These are phyloP conservation scores for Umimayanthus chanpuru DNA, from an alignment of 92 coral and sea anemone species.

Conservation along the genomic window DNA sequence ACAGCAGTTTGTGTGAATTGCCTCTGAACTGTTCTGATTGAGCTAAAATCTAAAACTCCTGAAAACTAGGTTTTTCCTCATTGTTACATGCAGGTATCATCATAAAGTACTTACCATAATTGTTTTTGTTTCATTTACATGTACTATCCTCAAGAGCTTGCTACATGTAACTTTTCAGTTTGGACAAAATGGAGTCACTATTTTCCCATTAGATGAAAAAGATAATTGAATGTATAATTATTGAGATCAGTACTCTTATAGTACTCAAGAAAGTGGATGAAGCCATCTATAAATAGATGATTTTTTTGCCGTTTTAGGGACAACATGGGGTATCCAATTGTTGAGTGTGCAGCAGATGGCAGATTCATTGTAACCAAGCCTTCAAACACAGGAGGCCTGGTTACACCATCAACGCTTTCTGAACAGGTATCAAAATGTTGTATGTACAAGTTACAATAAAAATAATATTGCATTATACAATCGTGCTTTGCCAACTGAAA, in stretches of 20 bases:
- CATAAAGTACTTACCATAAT: no score
- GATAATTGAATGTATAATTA: no score
- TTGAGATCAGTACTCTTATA: background rate
- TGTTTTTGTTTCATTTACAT: no score
- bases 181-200: no score
- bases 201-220: no score
- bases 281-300: background rate
- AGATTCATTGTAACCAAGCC: conserved; percentile 92
- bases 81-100: no score
- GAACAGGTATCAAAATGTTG: no score
- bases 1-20: no score
- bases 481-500: no score
- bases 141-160: background rate
- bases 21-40: no score
- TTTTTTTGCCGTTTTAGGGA: conserved; percentile 69
- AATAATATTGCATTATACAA: no score
- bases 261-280: background rate
- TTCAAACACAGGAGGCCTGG: conserved; percentile 94
- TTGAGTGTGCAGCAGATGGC: conserved; percentile 93
- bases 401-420: conserved; percentile 64
- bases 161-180: background rate
- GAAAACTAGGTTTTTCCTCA: background rate
- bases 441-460: no score
- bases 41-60: background rate
- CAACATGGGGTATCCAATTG: conserved; percentile 94